Evolutionary conservation across 23 tunicate genomes (phyloP).

Genomic region (Trididemnum clinides): DNA sequence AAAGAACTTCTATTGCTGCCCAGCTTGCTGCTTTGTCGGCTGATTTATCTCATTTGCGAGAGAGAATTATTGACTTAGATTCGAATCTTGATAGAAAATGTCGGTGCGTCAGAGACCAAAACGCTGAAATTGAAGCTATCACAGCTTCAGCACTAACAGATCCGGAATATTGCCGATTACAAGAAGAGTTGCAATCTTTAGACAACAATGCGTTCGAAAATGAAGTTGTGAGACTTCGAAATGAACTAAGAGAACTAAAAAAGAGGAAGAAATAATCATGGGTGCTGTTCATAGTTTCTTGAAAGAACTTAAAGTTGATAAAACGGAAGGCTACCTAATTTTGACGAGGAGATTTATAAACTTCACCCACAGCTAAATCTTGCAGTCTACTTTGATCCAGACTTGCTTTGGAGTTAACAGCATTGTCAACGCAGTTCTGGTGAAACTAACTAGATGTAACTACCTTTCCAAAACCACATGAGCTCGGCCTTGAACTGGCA

Average conservation of each 20-base stretch:
- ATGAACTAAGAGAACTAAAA: background rate
- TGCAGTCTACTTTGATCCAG: no score
- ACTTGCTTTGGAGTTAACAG: no score
- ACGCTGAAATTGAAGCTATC: background rate
- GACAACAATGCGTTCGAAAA: background rate
- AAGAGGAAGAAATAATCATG: no score
- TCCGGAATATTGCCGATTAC: slow-evolving; percentile 20
- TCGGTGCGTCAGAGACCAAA: background rate
- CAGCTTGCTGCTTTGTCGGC: background rate
- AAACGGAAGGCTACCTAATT: no score
- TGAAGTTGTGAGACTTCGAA: slow-evolving; percentile 1
- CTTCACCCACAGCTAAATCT: no score
- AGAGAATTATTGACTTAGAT: slow-evolving; percentile 11
- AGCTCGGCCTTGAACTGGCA: no score
- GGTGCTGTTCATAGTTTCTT: no score
- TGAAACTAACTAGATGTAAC: no score
- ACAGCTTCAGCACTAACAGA: background rate
- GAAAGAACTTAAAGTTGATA: background rate
- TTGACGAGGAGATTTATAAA: background rate
- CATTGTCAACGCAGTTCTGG: no score
- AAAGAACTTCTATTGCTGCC: background rate
- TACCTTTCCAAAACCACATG: no score
- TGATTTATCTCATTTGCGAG: slow-evolving; percentile 5
- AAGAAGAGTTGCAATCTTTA: slow-evolving; percentile 3
- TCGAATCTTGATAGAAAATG: background rate